Evolutionary conservation across 2,797 vertebrate species (phyloP), one percentile per base, ranked within the genome.

Genomic region (Valencia hispanica): DNA sequence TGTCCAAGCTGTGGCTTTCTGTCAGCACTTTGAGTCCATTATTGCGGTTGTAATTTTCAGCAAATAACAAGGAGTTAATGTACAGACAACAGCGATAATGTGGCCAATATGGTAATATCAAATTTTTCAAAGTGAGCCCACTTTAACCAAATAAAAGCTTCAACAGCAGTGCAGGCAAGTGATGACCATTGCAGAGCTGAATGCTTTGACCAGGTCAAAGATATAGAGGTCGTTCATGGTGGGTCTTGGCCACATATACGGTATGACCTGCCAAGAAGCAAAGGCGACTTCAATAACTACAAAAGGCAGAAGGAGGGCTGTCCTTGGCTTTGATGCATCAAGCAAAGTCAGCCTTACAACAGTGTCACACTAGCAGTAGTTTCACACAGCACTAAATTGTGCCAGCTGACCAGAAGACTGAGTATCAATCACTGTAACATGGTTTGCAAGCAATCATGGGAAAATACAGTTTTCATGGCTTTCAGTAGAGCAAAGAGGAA

Each of bases 221-320:
- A 92, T 91, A 86, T 74, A 70, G 79, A 87, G 92, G 94, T 94
- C 91, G 84, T 79, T 88, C 93, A 79, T 86, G 80, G 89, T 80
- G 90, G 88, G 89, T 92, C 87, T 93, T 92, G 91, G 90, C 90
- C 84, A 89, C 85, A 89, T 85, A 85, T 30, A 74, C 77, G 30
- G 76, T 79, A 71, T 68, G 86, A 90, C 86, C 92, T 92, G 90
- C 93, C 91, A 92, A 88, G 83, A 82, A 79, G 82, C 83, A 83
- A 80, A 79, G 82, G 86, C 80, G 86, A 84, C 88, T 87, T 87
- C 82, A 88, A 72, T 76, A 78, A 73, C 77, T 65, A 55, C 78
- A 84, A 82, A 81, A 84, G 65, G 68, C 77, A 53, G 36, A 63
- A 84, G 88, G 81, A 72, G 74, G 82, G 66, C 71, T 72, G 88